Conservation (phyloP, 1,140 invertebrate species). For the Ceratoteleas bidentatus region DNA sequence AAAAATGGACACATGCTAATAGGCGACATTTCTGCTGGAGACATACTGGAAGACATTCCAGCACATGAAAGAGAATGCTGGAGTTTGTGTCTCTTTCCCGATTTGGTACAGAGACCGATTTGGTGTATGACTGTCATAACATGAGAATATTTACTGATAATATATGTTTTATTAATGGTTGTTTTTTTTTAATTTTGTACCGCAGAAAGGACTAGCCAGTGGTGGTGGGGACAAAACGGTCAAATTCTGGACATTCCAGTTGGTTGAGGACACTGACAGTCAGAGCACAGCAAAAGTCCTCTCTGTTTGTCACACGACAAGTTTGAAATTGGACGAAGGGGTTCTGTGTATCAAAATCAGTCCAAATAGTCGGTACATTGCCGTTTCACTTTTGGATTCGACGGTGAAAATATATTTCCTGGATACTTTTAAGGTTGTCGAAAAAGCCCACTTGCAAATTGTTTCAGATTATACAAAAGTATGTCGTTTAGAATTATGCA, state of each 20-base stretch:
- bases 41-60: slow-evolving; percentile 88
- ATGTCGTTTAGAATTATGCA: too few relatives aligned
- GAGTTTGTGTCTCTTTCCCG: slow-evolving; percentile 88
- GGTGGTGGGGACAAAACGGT: slow-evolving; percentile 94
- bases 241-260: slow-evolving; percentile 97
- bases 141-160: too few relatives aligned
- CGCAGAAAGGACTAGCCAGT: slow-evolving; percentile 89
- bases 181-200: slow-evolving; percentile 21
- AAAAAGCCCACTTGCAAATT: too few relatives aligned
- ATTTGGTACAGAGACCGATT: too few relatives aligned
- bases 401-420: slow-evolving; percentile 98
- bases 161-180: slow-evolving; percentile 33
- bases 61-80: slow-evolving; percentile 92
- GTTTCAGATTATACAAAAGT: too few relatives aligned
- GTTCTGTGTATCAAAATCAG: slow-evolving; percentile 92
- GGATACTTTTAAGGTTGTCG: slow-evolving; percentile 93
- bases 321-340: slow-evolving; percentile 92
- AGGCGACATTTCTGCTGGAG: slow-evolving; percentile 91
- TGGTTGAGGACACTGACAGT: slow-evolving; percentile 86
- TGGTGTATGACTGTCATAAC: too few relatives aligned
- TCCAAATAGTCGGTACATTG: slow-evolving; percentile 93
- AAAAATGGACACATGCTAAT: slow-evolving; percentile 93
- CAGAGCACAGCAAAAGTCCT: slow-evolving; percentile 86
- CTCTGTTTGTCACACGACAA: slow-evolving; percentile 89
- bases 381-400: slow-evolving; percentile 93